Percentiles rank a stretch among this genome's conserved stretches.
Evolutionary conservation across 1,140 invertebrate genomes (phyloP).

Genomic region (Aphelenchoides fujianensis): DNA sequence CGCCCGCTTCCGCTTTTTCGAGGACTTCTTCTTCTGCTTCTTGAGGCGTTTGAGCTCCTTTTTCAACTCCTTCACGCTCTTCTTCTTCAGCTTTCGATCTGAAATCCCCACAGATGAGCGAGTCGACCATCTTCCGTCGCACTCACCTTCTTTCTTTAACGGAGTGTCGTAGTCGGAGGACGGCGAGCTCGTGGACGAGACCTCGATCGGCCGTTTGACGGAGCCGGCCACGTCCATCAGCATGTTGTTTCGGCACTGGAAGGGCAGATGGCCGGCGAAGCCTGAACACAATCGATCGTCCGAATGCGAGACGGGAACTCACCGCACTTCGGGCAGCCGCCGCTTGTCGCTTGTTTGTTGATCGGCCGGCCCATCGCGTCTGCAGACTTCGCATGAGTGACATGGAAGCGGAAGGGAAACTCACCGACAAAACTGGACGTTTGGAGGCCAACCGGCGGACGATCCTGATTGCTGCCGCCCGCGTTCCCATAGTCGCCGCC

Average conservation of each 20-base stretch:
- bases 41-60: constrained; percentile 21
- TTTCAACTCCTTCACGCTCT: constrained; percentile 23
- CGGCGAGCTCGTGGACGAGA: constrained; percentile 19
- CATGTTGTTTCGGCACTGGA: constrained; percentile 27
- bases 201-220: constrained; percentile 13
- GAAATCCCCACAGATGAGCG: not conserved
- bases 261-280: constrained; percentile 28
- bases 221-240: constrained; percentile 16
- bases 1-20: constrained; percentile 19
- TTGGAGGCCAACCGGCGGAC: not conserved
- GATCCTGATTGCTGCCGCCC: too few species aligned
- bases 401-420: not conserved
- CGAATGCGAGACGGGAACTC: too few species aligned
- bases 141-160: constrained; percentile 20
- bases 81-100: constrained; percentile 25
- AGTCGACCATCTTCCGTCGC: not conserved
- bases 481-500: not conserved
- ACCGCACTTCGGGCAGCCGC: constrained; percentile 28
- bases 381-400: not conserved
- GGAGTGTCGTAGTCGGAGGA: constrained; percentile 17
- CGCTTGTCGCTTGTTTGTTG: constrained; percentile 8
- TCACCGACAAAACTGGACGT: constrained; percentile 12
- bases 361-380: constrained; percentile 22
- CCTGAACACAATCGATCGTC: too few species aligned
- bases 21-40: constrained; percentile 2